A percentile compares a stretch with the other conserved stretches of the same genome.
phyloP scores from a whole-genome alignment of 2,888 invertebrate genomes.

The Drosophila lutescens region DNA sequence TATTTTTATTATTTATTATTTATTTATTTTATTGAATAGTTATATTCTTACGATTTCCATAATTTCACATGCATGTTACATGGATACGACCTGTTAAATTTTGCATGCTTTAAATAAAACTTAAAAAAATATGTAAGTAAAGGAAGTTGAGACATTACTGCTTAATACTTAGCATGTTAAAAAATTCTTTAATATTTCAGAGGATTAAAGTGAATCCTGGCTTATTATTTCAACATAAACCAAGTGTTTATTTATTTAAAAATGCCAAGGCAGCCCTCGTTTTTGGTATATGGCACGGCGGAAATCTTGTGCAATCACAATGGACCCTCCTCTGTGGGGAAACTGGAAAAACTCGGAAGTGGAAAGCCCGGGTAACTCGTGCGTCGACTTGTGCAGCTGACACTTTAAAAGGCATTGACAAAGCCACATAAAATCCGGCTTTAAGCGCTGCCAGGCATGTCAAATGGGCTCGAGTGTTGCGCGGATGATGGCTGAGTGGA shows the following conservation, averaged over 20 bases:
- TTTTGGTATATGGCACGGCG: background rate
- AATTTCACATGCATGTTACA: too few species aligned
- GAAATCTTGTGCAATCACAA: conserved; percentile 36
- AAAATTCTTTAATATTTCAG: background rate
- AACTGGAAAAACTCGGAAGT: background rate
- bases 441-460: conserved; percentile 70
- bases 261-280: conserved; percentile 16
- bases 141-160: too few species aligned
- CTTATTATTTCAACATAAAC: background rate
- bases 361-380: conserved; percentile 18
- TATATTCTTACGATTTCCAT: too few species aligned
- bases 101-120: too few species aligned
- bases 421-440: conserved; percentile 57
- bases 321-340: conserved; percentile 24
- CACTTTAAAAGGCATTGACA: conserved; percentile 68
- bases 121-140: too few species aligned
- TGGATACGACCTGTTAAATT: too few species aligned
- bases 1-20: too few species aligned
- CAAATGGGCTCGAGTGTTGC: conserved; percentile 37
- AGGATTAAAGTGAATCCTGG: background rate
- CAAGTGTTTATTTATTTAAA: background rate
- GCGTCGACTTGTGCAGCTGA: conserved; percentile 57
- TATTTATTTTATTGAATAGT: too few species aligned
- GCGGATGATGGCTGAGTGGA: conserved; percentile 11
- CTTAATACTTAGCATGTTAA: too few species aligned